These are phyloP conservation scores for Pterostichus madidus DNA, from an alignment of 2,888 invertebrate genomes.

Conservation along the genomic window DNA sequence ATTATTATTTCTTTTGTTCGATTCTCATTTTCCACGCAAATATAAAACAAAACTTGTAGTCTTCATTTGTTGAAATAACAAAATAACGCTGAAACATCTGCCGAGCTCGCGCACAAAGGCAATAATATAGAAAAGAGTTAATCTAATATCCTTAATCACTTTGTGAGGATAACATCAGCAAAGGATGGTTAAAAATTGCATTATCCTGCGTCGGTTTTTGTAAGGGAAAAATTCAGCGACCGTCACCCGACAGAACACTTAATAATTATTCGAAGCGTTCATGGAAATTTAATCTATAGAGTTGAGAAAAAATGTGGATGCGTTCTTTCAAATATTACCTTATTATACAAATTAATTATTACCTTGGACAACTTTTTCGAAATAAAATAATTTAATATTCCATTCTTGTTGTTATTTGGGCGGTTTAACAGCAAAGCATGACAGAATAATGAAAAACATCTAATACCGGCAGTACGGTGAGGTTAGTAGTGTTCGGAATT, in stretches of 20 bases:
- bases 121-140: constrained; percentile 54
- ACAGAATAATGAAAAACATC: too few relatives aligned
- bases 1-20: constrained; percentile 39
- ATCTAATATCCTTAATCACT: constrained; percentile 54
- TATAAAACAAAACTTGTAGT: constrained; percentile 49
- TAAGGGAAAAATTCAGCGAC: constrained; percentile 34
- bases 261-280: constrained; percentile 47
- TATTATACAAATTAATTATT: too few relatives aligned
- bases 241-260: constrained; percentile 36
- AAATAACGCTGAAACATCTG: constrained; percentile 49
- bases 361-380: too few relatives aligned
- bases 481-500: too few relatives aligned
- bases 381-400: too few relatives aligned
- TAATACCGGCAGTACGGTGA: too few relatives aligned
- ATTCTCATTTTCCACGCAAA: constrained; percentile 12
- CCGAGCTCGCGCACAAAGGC: constrained; percentile 27
- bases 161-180: constrained; percentile 51
- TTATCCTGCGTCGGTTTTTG: constrained; percentile 32
- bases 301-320: constrained; percentile 34
- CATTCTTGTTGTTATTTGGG: too few relatives aligned
- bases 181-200: constrained; percentile 50
- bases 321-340: neutral
- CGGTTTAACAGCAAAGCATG: too few relatives aligned
- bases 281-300: constrained; percentile 50
- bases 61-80: constrained; percentile 54